Base-by-base conservation (phyloP, 1,140 invertebrate genomes). In the Drosophila gunungcola region DNA sequence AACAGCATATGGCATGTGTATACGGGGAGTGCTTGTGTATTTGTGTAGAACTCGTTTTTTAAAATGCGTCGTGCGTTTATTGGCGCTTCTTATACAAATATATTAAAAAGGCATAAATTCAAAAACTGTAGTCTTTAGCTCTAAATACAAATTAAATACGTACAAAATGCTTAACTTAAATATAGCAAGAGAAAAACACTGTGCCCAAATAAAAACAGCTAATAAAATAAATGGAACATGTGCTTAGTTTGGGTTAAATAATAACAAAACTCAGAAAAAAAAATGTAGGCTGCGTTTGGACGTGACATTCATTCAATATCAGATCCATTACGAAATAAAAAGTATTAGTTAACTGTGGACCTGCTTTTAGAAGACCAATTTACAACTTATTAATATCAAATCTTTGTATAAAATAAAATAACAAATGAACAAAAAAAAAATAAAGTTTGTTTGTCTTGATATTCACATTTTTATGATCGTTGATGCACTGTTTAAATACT, bases 11-110 rank as follows among this genome's bases (percentile, higher is more conserved):
- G 36, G 48, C 7, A 11, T 38, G 38, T 39, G 32, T 52, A 27
- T 48, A 32, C 67, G 38, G 41, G 7, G 39, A 38, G 4, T 63
- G 36, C 46, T 27, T 36, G 11, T 46, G 39, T 72, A 27, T 64
- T 48, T 73, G 54, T 34, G 61, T 72, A 69, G 80, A 86, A 86
- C 82, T 79, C 55, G 82, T 70, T 86, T 86, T 82, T 80, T 72
- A 42, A 72, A 82, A 86, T 85, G 78, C 78, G 83, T 85, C 64
- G 82, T 78, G 78, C 64, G 78, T 81, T 84, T 78, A 61, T 88
- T 82, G 46, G 53, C 72, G 45, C 61, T 63, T 73, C 74, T 64
- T 69, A 45, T 61, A 63, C 45, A 75, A 39, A 45, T 63, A 56
- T 56, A 38, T 68, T 34, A 52, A 42, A 62, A 64, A 25, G 21